phyloP scores from a whole-genome alignment of 2,113 vertebrate species.

The Mesembrinibis cayennensis region DNA sequence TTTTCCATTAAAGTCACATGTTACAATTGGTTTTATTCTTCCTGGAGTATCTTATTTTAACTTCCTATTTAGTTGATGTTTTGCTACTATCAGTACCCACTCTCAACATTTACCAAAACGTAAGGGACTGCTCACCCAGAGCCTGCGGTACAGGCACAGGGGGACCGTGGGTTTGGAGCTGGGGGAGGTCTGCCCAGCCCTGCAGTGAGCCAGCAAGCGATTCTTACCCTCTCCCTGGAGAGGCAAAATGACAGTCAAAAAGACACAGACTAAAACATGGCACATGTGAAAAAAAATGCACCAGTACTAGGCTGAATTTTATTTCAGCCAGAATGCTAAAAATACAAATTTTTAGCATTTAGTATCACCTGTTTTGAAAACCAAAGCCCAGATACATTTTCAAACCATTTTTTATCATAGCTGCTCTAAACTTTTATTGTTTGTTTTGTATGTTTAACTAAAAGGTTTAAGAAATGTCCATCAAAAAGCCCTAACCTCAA shows the following conservation, averaged over 20 bases:
- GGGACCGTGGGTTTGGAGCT: accelerated
- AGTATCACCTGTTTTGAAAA: not conserved
- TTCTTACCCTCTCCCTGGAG: not conserved
- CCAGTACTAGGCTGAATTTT: not conserved
- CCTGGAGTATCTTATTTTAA: not conserved
- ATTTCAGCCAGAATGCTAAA: not conserved
- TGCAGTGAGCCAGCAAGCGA: not conserved
- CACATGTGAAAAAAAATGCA: not conserved
- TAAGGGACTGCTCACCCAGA: not conserved
- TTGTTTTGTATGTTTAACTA: not conserved
- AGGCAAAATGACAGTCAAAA: not conserved
- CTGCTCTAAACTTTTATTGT: not conserved
- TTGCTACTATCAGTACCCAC: not conserved
- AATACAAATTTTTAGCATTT: not conserved
- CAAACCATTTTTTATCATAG: not conserved
- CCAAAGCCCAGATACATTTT: not conserved
- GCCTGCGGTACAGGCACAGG: accelerated
- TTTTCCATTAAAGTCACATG: not conserved
- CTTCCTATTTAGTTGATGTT: not conserved
- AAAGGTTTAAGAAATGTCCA: not conserved
- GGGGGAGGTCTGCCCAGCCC: not conserved
- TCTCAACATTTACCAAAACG: accelerated
- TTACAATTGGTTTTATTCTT: not conserved
- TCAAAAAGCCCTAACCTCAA: not conserved
- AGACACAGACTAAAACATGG: not conserved